A percentile compares a stretch with the other conserved stretches of the same genome.
phyloP scores from a whole-genome alignment of 1,140 invertebrate species.

The Lucilia cuprina region DNA sequence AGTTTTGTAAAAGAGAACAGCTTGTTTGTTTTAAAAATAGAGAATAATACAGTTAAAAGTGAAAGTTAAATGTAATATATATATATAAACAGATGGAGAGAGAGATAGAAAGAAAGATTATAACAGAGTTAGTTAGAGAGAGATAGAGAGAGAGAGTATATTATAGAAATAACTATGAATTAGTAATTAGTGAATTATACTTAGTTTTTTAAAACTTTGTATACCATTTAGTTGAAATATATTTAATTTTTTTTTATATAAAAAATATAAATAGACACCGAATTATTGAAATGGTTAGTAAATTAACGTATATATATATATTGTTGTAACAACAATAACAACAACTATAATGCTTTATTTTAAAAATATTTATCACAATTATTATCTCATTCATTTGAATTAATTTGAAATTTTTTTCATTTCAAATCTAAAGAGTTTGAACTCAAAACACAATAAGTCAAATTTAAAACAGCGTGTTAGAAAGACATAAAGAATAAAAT shows the following conservation, averaged over 20 bases:
- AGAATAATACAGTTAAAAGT: no score
- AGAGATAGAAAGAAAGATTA: conserved; percentile 40
- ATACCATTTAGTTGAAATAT: no score
- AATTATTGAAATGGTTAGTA: background rate
- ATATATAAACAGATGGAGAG: conserved; percentile 13
- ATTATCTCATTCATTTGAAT: no score
- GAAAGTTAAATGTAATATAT: no score
- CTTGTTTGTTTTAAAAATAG: no score
- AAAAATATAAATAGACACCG: background rate
- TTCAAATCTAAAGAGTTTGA: background rate
- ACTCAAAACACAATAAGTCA: background rate
- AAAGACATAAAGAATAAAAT: background rate
- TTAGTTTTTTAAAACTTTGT: background rate
- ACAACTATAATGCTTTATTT: conserved; percentile 39
- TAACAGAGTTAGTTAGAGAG: conserved; percentile 14
- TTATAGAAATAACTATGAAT: conserved; percentile 40
- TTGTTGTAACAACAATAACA: conserved; percentile 45
- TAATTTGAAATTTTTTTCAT: background rate
- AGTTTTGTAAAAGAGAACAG: no score
- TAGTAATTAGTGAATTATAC: background rate
- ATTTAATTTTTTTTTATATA: no score
- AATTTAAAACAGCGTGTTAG: background rate
- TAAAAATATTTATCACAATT: background rate
- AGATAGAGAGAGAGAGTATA: conserved; percentile 42
- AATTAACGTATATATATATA: conserved; percentile 12